Conservation (phyloP, 2,797 vertebrate species). For the Pantherophis vulpinus region DNA sequence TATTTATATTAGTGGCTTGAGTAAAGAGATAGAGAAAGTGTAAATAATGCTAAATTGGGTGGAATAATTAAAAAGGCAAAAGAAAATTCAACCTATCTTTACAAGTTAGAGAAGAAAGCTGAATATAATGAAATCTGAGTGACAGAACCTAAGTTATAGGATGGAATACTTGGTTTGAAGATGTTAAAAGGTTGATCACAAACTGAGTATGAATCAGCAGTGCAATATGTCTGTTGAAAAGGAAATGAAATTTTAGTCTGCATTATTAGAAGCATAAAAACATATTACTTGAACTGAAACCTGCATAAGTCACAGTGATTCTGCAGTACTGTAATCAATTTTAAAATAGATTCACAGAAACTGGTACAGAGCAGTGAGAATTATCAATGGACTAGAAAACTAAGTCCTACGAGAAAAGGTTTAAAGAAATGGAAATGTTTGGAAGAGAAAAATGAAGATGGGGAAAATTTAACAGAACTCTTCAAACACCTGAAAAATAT, state of each 20-base stretch:
- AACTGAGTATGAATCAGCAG: background rate
- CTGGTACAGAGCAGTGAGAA: background rate
- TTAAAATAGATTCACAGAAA: background rate
- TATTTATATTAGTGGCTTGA: background rate
- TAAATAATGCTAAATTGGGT: background rate
- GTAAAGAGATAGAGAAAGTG: background rate
- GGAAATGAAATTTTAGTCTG: background rate
- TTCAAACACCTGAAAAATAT: background rate
- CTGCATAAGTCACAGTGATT: background rate
- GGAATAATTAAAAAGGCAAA: background rate
- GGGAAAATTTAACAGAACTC: background rate
- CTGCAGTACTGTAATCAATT: background rate
- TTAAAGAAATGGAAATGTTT: background rate
- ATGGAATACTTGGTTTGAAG: background rate
- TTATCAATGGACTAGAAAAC: background rate
- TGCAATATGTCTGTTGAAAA: background rate
- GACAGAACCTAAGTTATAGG: background rate
- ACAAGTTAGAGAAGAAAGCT: background rate
- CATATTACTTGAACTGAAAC: background rate
- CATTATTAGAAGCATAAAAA: background rate
- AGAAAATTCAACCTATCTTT: background rate
- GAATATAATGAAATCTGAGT: background rate
- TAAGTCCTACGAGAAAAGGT: background rate
- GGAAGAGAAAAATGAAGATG: background rate
- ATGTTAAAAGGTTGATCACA: background rate